Base-by-base conservation (phyloP, 1,140 invertebrate genomes). In the Conus betulinus region DNA sequence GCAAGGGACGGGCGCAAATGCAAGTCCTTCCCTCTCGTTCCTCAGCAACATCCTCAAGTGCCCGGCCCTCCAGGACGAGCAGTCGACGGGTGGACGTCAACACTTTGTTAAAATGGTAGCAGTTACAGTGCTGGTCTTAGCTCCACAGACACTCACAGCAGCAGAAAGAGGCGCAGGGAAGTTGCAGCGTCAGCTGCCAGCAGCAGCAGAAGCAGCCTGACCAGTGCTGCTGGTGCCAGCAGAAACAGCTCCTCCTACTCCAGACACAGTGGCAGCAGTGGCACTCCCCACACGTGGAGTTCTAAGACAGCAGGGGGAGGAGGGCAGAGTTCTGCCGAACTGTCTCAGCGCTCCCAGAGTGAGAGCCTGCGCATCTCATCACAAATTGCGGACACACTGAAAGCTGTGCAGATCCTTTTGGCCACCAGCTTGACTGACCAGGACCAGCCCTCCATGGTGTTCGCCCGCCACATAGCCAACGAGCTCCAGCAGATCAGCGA, bases 361-460 rank as follows among this genome's bases (percentile, higher is more conserved):
- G 63, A 85, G 5, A 85, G 84, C 27, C 17, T 23, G 39, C 39
- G 51, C 5, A 81, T 81, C 15, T 81, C 79, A 0, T 52, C 79
- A 23, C 79, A 55, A 17, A 76, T 87, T n/a, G 71, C 85, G 7
- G 53, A 87, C n/a, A 78, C 85, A n/a, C 74, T 87, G 53, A 55
- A 57, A 27, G 13, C 53, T 7, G 53, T 87, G 53, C 85, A 87
- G 85, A 78, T 71, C 0, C 53, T 87, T 3, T 39, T 87, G 85
- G 85, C 85, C 11, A 76, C 15, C 13, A 78, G 17, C 10, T 23
- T 87, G 85, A 53, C 85, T 1, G 67, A 55, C 53, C 85, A 87
- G 52, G 85, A 87, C 71, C 85, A 87, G 53, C 85, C 85, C 1
- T 55, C 85, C 17, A 74, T 87, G 53, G 85, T 87, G 71, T 87